A percentile compares a stretch with the other conserved stretches of the same genome.
Evolutionary conservation across 2,113 vertebrate genomes (phyloP).

Genomic region (Catharus fuscescens): DNA sequence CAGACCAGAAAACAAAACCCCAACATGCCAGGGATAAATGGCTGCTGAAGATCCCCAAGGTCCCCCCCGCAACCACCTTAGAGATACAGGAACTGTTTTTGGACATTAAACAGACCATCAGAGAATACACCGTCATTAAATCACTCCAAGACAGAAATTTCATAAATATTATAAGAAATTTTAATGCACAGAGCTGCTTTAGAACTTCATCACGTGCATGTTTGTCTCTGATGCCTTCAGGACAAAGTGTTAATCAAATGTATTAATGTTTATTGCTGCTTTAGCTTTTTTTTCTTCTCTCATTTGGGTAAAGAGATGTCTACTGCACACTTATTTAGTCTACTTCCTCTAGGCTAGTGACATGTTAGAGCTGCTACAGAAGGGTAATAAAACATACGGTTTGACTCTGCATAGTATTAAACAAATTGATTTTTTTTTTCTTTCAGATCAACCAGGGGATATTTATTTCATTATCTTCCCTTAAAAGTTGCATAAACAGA

Average conservation of each 20-base stretch:
- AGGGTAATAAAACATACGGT: not conserved
- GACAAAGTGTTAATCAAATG: not conserved
- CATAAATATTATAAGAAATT: not conserved
- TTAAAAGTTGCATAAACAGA: not conserved
- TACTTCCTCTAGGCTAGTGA: not conserved
- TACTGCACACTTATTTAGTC: not conserved
- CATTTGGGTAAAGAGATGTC: not conserved
- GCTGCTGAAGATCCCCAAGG: not conserved
- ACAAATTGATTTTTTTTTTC: not conserved
- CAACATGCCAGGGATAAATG: not conserved
- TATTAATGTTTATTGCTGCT: not conserved
- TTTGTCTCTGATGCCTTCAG: not conserved
- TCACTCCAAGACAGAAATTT: not conserved
- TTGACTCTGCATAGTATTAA: not conserved
- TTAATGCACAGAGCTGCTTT: not conserved
- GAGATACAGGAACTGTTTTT: not conserved
- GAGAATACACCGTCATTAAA: not conserved
- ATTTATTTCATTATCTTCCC: conserved; percentile 11
- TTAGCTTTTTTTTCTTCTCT: not conserved
- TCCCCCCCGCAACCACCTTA: not conserved
- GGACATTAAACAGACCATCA: not conserved
- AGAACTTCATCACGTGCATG: not conserved
- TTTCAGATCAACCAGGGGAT: not conserved
- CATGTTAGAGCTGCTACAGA: not conserved
- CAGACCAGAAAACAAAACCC: rapidly evolving